Conservation (phyloP, 2,888 invertebrate genomes). For the Caenorhabditis sp. region DNA sequence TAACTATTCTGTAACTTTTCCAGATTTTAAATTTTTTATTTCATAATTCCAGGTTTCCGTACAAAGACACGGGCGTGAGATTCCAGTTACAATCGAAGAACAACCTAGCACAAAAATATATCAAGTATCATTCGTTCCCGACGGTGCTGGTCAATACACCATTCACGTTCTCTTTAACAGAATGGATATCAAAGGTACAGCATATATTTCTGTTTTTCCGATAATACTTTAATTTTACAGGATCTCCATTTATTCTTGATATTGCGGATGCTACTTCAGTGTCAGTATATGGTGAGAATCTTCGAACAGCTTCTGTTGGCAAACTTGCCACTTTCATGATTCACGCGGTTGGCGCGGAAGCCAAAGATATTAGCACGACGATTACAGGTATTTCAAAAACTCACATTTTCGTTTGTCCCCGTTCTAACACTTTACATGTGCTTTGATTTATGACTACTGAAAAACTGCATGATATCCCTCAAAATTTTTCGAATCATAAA, state of each 20-base stretch:
- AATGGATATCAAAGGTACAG: slow-evolving; percentile 80
- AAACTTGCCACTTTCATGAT: slow-evolving; percentile 76
- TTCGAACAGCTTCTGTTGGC: slow-evolving; percentile 76
- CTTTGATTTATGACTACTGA: neutral
- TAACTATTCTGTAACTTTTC: too few relatives aligned
- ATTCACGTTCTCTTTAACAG: slow-evolving; percentile 94
- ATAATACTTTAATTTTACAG: slow-evolving; percentile 50
- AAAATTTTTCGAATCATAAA: neutral
- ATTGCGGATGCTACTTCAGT: slow-evolving; percentile 74
- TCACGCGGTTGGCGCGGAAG: slow-evolving; percentile 73
- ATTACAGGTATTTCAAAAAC: slow-evolving; percentile 70
- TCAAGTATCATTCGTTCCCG: slow-evolving; percentile 74
- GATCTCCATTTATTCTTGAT: slow-evolving; percentile 72
- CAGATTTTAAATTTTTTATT: too few relatives aligned
- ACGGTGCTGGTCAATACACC: slow-evolving; percentile 77
- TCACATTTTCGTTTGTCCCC: neutral
- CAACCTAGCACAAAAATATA: slow-evolving; percentile 37
- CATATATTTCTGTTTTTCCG: too few relatives aligned
- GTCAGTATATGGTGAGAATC: slow-evolving; percentile 77
- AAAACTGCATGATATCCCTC: neutral
- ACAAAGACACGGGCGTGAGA: slow-evolving; percentile 65
- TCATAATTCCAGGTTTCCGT: slow-evolving; percentile 68
- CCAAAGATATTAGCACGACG: slow-evolving; percentile 71
- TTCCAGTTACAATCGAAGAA: slow-evolving; percentile 77
- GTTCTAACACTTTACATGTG: neutral